Evolutionary conservation across 2,113 vertebrate species (phyloP).

Genomic region (Theropithecus gelada): DNA sequence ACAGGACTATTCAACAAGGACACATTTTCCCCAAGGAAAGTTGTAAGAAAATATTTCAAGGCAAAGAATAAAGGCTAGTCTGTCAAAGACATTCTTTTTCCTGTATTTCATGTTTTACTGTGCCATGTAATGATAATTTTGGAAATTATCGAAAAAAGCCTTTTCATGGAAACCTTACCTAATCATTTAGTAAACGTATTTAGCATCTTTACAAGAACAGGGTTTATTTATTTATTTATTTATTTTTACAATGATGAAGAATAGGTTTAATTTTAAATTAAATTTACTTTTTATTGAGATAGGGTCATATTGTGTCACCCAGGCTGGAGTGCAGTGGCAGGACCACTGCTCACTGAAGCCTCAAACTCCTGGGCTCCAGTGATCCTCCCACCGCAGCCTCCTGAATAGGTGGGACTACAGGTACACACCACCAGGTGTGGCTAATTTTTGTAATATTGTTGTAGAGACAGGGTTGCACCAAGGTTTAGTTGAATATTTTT

Average conservation of each 20-base stretch:
- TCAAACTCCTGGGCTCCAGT: too few species aligned
- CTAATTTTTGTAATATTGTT: too few species aligned
- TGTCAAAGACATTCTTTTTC: slow-evolving; percentile 63
- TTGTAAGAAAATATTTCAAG: slow-evolving; percentile 67
- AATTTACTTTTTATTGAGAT: too few species aligned
- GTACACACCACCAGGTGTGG: too few species aligned
- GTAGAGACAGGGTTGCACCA: too few species aligned
- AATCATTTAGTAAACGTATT: slow-evolving; percentile 46
- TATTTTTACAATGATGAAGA: neutral
- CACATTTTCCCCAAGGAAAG: slow-evolving; percentile 65
- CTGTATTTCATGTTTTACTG: slow-evolving; percentile 65
- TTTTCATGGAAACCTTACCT: slow-evolving; percentile 62
- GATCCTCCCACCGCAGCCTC: too few species aligned
- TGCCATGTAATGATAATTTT: slow-evolving; percentile 39
- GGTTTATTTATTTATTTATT: neutral
- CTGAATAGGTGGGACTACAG: too few species aligned
- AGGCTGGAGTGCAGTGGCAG: too few species aligned
- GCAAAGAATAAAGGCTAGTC: slow-evolving; percentile 59
- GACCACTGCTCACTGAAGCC: too few species aligned
- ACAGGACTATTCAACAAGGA: slow-evolving; percentile 73
- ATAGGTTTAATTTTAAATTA: slow-evolving; percentile 8
- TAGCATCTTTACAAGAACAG: slow-evolving; percentile 31
- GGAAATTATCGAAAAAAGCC: neutral
- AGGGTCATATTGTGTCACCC: too few species aligned
- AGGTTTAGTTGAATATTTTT: neutral